Percentiles rank a stretch among this genome's conserved stretches.
Evolutionary conservation across 2,113 vertebrate genomes (phyloP).

Genomic region (Gymnobelideus leadbeateri): DNA sequence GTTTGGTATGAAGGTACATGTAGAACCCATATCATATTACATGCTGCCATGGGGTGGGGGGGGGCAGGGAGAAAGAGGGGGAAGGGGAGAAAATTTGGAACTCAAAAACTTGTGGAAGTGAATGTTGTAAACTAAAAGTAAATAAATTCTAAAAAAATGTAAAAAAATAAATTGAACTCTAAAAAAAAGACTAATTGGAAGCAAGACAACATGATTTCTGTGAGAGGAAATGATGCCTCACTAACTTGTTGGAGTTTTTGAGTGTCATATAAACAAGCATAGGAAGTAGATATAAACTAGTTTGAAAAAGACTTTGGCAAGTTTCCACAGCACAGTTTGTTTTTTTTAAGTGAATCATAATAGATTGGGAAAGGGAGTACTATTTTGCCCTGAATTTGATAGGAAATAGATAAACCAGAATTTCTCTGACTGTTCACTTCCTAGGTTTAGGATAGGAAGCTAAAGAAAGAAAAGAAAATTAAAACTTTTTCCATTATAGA

Average conservation of each 20-base stretch:
- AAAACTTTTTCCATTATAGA: neutral
- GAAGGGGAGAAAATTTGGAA: too few relatives aligned
- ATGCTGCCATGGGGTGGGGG: too few relatives aligned
- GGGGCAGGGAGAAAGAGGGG: too few relatives aligned
- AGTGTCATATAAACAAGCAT: neutral
- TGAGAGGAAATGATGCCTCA: neutral
- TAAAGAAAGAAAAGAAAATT: neutral
- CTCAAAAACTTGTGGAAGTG: too few relatives aligned
- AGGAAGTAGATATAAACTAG: neutral
- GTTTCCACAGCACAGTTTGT: neutral
- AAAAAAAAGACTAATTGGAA: neutral
- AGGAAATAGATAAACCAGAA: neutral
- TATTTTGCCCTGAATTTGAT: rapidly evolving
- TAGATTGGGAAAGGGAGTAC: neutral
- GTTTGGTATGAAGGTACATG: too few relatives aligned
- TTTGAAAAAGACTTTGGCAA: neutral
- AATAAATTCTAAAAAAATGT: too few relatives aligned
- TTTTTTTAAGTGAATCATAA: neutral
- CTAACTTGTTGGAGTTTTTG: neutral
- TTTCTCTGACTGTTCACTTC: neutral
- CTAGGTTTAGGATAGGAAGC: neutral
- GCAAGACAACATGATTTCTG: neutral
- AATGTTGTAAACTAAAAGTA: too few relatives aligned
- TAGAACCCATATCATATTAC: too few relatives aligned
- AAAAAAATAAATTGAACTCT: neutral